Base-by-base conservation (phyloP, 2,888 invertebrate genomes). In the Crematogaster levior region DNA sequence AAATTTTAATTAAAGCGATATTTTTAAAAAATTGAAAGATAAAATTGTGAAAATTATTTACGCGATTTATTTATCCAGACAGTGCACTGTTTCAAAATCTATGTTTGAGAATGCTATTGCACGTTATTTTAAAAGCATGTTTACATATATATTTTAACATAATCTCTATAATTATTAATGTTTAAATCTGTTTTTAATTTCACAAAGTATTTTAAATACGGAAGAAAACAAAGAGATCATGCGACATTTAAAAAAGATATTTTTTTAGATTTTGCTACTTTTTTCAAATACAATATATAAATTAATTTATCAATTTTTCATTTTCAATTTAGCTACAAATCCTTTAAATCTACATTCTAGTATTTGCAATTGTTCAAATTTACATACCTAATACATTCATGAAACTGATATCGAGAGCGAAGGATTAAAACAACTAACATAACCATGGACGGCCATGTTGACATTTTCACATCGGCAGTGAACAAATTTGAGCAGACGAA, bases 181-280 rank as follows among this genome's bases (percentile, higher is more conserved):
- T 51, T n/a, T 15, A 51, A 37, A 18, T 43, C 0, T 37, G 1
- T 24, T n/a, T 56, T 56, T 51, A 51, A 37, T 51, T 15, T 75
- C 51, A 48, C 15, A 12, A 40, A 65, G 65, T 75, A 40, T 75
- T 75, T 65, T 51, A 75, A 75, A 75, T 27, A 37, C 65, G n/a
- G 7, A 3, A 40, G 18, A 18, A 10, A 34, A 27, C 1, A 73
- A 27, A 43, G 7, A 34, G 10, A 40, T 43, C 3, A 21, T n/a
- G 12, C 12, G 18, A 15, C 3, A 18, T 21, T 73, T 43, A 73
- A 43, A 3, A 21, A 40, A 43, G 18, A 43, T 1, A 30, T 1
- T 43, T 60, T 40, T 56, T 37, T 18, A 53, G 0, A 24, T 37
- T 40, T 21, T 61, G 5, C 18, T 30, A 15, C 5, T 40, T 58